Percentiles rank a stretch among this genome's conserved stretches.
Conservation (phyloP, 2,888 invertebrate genomes). For the Hanleya hanleyi region DNA sequence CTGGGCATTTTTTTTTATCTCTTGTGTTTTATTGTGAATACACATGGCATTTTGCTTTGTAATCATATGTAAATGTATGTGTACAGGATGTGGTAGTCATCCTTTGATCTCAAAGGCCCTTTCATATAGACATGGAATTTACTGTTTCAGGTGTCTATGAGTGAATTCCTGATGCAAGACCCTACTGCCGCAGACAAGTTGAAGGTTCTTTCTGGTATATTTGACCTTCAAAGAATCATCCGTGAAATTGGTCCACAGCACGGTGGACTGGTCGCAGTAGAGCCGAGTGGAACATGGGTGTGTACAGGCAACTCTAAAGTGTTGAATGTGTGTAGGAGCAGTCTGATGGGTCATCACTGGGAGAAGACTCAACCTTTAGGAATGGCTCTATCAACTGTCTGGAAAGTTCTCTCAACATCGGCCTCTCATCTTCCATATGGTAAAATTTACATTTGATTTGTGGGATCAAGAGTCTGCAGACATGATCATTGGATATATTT, state of each 20-base stretch:
- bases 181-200: conserved; percentile 53
- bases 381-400: conserved; percentile 56
- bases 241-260: conserved; percentile 49
- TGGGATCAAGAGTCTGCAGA: too few species aligned
- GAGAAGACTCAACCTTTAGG: conserved; percentile 50
- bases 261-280: conserved; percentile 57
- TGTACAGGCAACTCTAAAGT: conserved; percentile 60
- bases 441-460: too few species aligned
- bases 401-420: conserved; percentile 60
- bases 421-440: conserved; percentile 48
- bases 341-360: conserved; percentile 67
- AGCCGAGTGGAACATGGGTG: conserved; percentile 61
- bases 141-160: conserved; percentile 58
- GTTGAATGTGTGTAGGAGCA: conserved; percentile 62
- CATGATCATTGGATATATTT: too few species aligned
- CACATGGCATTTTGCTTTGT: too few species aligned
- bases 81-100: too few species aligned
- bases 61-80: too few species aligned
- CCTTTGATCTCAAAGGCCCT: background rate
- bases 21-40: too few species aligned
- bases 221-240: conserved; percentile 60
- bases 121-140: background rate
- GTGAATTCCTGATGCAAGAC: conserved; percentile 64
- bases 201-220: conserved; percentile 53
- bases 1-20: too few species aligned